Conservation (phyloP, 2,797 vertebrate species). For the Chromis chromis region DNA sequence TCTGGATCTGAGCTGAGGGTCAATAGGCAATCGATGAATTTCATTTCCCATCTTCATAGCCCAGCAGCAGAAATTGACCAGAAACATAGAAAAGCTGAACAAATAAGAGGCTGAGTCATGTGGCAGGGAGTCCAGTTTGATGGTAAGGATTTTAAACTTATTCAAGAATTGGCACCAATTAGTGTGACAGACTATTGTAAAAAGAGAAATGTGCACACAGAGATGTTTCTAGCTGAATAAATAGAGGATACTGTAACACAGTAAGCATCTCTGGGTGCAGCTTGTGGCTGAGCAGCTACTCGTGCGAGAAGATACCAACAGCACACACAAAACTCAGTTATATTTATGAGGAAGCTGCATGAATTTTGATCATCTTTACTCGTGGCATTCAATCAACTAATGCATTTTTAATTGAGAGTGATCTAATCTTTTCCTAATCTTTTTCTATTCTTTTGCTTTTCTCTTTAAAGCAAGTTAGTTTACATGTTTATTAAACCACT, state of each 20-base stretch:
- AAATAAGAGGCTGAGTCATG: not conserved
- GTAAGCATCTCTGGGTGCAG: not conserved
- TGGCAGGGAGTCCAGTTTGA: not conserved
- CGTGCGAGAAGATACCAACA: not conserved
- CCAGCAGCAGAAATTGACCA: constrained; percentile 50
- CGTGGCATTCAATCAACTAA: not conserved
- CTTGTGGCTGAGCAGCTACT: not conserved
- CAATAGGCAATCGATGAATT: constrained; percentile 68
- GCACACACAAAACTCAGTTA: not conserved
- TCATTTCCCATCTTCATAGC: constrained; percentile 62
- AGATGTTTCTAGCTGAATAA: not conserved
- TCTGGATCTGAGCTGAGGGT: constrained; percentile 53
- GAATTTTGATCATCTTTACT: not conserved
- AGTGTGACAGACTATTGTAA: not conserved
- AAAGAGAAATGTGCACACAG: not conserved
- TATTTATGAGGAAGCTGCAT: not conserved
- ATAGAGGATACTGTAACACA: not conserved
- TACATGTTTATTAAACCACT: not conserved
- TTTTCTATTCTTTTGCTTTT: not conserved
- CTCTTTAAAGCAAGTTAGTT: not conserved
- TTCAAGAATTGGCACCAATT: not conserved
- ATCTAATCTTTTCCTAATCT: not conserved
- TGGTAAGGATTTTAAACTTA: not conserved
- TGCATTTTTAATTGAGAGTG: not conserved
- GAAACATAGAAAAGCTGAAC: constrained; percentile 27